phyloP scores from a whole-genome alignment of 2,888 invertebrate genomes.

The Cyclophora punctaria region DNA sequence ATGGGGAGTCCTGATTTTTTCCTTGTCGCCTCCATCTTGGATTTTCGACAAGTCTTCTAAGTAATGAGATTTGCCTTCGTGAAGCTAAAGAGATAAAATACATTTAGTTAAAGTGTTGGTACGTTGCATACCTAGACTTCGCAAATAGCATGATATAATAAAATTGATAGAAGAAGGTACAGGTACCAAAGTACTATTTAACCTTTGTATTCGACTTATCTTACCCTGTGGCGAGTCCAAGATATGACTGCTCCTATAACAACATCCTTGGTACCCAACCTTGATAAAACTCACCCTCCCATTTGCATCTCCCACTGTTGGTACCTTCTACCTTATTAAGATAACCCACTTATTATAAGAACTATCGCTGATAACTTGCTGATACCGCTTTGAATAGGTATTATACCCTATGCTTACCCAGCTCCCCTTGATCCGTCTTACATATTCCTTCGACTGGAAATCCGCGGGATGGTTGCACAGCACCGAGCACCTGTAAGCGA shows the following conservation, averaged over 20 bases:
- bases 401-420: conserved; percentile 65
- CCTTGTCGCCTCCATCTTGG: conserved; percentile 51
- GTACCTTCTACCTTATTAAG: no score
- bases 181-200: no score
- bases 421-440: conserved; percentile 81
- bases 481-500: conserved; percentile 85
- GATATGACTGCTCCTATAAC: no score
- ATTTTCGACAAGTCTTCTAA: conserved; percentile 54
- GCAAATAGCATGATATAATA: no score
- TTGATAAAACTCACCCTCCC: no score
- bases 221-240: no score
- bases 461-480: conserved; percentile 91
- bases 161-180: no score
- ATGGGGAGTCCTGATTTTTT: conserved; percentile 61
- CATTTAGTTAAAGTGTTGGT: no score
- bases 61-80: conserved; percentile 49
- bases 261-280: no score
- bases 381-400: neutral
- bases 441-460: conserved; percentile 80
- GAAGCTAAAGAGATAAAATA: conserved; percentile 24
- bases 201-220: no score
- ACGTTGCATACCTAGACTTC: no score
- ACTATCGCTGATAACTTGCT: neutral
- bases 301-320: no score
- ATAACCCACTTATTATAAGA: neutral